Evolutionary conservation across 2,113 vertebrate genomes (phyloP), one percentile per base, ranked within the genome.

Genomic region (Eurystomus gularis): DNA sequence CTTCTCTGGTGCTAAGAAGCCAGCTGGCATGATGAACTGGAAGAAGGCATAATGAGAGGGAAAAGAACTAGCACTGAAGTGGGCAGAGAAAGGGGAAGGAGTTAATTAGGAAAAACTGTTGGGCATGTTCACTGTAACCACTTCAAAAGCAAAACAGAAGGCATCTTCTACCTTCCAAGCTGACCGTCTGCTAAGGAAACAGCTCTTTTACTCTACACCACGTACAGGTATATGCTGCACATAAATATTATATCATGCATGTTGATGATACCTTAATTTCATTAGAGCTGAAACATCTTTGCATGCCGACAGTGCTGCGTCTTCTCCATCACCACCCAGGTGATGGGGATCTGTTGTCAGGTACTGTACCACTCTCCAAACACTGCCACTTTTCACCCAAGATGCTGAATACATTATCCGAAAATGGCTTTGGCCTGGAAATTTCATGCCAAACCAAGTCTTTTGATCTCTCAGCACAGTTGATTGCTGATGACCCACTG

Each of bases 401-500:
- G 72, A 93, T 84, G 82, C 90, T 96, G 85, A 90, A 97, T 94
- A 70, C 29, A 65, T 95, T 86, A 90, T 82, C 71, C 21, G 37
- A 83, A 88, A 97, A 57, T 48, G 68, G 93, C 96, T 94, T 80
- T 97, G 92, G 90, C 95, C 92, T 84, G 87, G 90, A 93, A 93
- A 96, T 94, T 96, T 93, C 88, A 66, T 82, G 82, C 61, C 96
- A 95, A 95, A 88, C 82, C 86, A 97, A 94, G 86, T 49, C 26
- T 89, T 97, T 94, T 95, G 95, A 97, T 90, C 94, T 93, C 84
- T 95, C 81, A 96, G 83, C 76, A 94, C 69, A 97, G 90, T 10
- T 95, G 96, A 97, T 71, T 96, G 97, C 95, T 97, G 88, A 95
- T 94, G 94, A 94, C 95, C 96, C 88, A 82, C 87, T 91, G 92